A percentile compares a stretch with the other conserved stretches of the same genome.
phyloP scores from a whole-genome alignment of 2,113 vertebrate genomes.

The Corydoras sp. region DNA sequence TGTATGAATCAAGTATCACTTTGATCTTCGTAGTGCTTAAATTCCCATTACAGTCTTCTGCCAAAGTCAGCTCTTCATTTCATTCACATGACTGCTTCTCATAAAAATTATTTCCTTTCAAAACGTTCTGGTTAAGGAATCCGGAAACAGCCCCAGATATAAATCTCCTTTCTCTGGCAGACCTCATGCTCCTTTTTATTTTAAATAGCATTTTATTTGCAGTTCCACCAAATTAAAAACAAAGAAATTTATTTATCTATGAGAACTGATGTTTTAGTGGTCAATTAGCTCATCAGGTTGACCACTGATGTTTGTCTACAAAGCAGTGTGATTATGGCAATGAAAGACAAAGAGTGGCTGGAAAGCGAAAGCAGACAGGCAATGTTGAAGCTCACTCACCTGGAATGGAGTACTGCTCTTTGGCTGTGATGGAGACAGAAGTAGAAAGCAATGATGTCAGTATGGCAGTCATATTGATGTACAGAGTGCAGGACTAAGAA shows the following conservation, averaged over 20 bases:
- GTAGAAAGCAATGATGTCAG: slow-evolving; percentile 65
- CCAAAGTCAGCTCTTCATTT: slow-evolving; percentile 48
- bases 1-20: slow-evolving; percentile 56
- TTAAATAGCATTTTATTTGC: background rate
- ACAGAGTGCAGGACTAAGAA: background rate
- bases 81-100: slow-evolving; percentile 40
- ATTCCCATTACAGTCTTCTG: slow-evolving; percentile 55
- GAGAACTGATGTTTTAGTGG: too few relatives aligned
- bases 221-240: too few relatives aligned
- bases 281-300: too few relatives aligned
- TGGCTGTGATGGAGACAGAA: slow-evolving; percentile 73
- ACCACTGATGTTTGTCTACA: background rate
- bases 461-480: slow-evolving; percentile 52
- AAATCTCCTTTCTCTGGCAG: slow-evolving; percentile 58
- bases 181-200: slow-evolving; percentile 52
- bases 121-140: slow-evolving; percentile 55
- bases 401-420: slow-evolving; percentile 77
- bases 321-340: background rate
- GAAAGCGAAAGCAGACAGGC: slow-evolving; percentile 13
- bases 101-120: slow-evolving; percentile 61
- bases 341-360: slow-evolving; percentile 8
- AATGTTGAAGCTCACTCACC: slow-evolving; percentile 62
- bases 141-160: slow-evolving; percentile 60
- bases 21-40: slow-evolving; percentile 52
- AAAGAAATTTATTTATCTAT: too few relatives aligned